These are phyloP conservation scores for Synergus itoensis DNA, from an alignment of 2,888 invertebrate species.

Conservation along the genomic window DNA sequence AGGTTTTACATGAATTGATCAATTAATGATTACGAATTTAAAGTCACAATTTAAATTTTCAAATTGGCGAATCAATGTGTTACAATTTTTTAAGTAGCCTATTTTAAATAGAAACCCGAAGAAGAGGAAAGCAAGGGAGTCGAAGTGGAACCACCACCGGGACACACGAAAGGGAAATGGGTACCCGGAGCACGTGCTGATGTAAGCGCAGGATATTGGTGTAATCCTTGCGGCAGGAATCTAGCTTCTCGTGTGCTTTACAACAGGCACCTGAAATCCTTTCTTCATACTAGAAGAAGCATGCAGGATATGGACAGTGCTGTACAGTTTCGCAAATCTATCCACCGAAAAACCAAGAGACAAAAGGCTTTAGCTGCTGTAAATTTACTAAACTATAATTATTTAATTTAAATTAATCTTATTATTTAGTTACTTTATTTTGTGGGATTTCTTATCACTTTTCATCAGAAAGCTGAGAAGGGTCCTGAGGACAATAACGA, in stretches of 20 bases:
- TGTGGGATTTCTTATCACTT: neutral
- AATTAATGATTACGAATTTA: neutral
- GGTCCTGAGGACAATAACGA: slow-evolving; percentile 46
- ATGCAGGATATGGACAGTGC: slow-evolving; percentile 81
- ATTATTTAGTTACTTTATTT: slow-evolving; percentile 40
- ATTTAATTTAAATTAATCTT: slow-evolving; percentile 25
- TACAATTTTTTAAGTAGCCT: neutral
- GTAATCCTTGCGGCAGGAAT: slow-evolving; percentile 88
- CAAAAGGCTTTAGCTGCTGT: slow-evolving; percentile 49
- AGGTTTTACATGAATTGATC: neutral
- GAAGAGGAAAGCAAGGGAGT: slow-evolving; percentile 64
- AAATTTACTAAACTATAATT: slow-evolving; percentile 18
- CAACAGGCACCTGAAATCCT: slow-evolving; percentile 87
- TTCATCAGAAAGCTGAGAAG: slow-evolving; percentile 53
- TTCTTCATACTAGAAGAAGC: slow-evolving; percentile 81
- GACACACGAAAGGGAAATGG: slow-evolving; percentile 90
- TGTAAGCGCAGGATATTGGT: slow-evolving; percentile 85
- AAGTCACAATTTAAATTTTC: no score
- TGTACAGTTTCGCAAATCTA: slow-evolving; percentile 48
- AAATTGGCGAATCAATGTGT: neutral
- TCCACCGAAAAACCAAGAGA: slow-evolving; percentile 31
- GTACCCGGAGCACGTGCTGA: slow-evolving; percentile 82
- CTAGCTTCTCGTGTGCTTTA: slow-evolving; percentile 87
- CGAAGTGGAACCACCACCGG: slow-evolving; percentile 81
- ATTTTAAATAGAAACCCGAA: slow-evolving; percentile 62